A percentile compares a stretch with the other conserved stretches of the same genome.
Conservation (phyloP, 2,888 invertebrate genomes). For the Congeria kusceri region DNA sequence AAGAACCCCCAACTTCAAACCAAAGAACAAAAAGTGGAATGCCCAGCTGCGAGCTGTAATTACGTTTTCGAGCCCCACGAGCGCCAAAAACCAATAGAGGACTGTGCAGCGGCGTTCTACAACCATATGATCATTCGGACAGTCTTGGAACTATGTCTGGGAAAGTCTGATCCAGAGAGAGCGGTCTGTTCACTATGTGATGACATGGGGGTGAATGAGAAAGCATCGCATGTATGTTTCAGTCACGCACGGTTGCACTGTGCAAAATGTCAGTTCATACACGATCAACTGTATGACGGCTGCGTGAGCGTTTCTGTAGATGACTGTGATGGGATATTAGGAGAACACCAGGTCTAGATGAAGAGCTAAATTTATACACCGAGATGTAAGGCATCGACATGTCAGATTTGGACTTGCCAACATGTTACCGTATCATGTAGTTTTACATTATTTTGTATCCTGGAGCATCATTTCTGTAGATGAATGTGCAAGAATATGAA, state of each 20-base stretch:
- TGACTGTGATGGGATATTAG: too few relatives aligned
- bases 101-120: background rate
- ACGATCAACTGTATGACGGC: background rate
- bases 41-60: background rate
- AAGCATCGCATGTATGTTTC: background rate
- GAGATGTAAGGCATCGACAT: too few relatives aligned
- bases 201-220: background rate
- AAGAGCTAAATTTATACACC: too few relatives aligned
- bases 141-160: background rate
- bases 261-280: background rate
- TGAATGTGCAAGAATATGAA: too few relatives aligned
- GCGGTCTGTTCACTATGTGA: background rate
- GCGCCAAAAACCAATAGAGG: background rate
- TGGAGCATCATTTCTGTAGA: too few relatives aligned
- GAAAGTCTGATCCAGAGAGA: background rate
- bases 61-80: background rate
- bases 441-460: too few relatives aligned
- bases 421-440: too few relatives aligned
- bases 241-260: background rate
- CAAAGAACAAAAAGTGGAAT: background rate
- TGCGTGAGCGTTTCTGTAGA: background rate
- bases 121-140: background rate
- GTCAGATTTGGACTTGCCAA: too few relatives aligned
- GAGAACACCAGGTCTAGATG: too few relatives aligned
- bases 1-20: too few relatives aligned